These are phyloP conservation scores for Latrodectus hesperus DNA, from an alignment of 2,888 invertebrate species.

Conservation along the genomic window DNA sequence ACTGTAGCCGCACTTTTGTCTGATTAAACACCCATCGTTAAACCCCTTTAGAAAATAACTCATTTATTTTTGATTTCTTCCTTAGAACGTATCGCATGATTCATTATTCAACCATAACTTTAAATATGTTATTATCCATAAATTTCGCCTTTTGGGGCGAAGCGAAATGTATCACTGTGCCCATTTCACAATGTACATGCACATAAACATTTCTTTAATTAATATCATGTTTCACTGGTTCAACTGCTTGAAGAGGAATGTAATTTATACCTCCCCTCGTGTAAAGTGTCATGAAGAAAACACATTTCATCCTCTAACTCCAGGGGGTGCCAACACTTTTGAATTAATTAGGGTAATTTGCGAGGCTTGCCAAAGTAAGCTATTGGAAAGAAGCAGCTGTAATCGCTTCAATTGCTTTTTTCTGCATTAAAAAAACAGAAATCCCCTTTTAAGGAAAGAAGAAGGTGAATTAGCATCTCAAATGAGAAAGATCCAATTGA, in stretches of 20 bases:
- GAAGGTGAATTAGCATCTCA: not conserved
- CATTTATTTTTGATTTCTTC: too few relatives aligned
- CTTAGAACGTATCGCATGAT: too few relatives aligned
- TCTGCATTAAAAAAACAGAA: too few relatives aligned
- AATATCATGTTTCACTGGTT: slow-evolving; percentile 61
- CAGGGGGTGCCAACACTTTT: not conserved
- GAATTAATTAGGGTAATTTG: slow-evolving; percentile 58
- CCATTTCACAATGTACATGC: too few relatives aligned
- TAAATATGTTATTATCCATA: too few relatives aligned
- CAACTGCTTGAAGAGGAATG: slow-evolving; percentile 37
- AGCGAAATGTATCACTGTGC: too few relatives aligned
- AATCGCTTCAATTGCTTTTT: slow-evolving; percentile 12
- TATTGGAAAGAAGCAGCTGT: slow-evolving; percentile 18
- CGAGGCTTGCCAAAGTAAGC: slow-evolving; percentile 16
- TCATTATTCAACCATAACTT: too few relatives aligned
- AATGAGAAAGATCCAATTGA: too few relatives aligned
- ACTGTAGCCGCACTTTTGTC: too few relatives aligned
- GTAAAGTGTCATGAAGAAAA: slow-evolving; percentile 40
- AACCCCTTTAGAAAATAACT: too few relatives aligned
- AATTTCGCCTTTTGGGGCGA: too few relatives aligned
- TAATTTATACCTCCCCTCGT: slow-evolving; percentile 44
- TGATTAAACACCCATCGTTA: too few relatives aligned
- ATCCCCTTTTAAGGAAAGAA: slow-evolving; percentile 3
- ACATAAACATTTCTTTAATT: slow-evolving; percentile 38
- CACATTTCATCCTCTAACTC: slow-evolving; percentile 34